A percentile compares a stretch with the other conserved stretches of the same genome.
Evolutionary conservation across 1,140 invertebrate genomes (phyloP).

Genomic region (Tribolium madens): DNA sequence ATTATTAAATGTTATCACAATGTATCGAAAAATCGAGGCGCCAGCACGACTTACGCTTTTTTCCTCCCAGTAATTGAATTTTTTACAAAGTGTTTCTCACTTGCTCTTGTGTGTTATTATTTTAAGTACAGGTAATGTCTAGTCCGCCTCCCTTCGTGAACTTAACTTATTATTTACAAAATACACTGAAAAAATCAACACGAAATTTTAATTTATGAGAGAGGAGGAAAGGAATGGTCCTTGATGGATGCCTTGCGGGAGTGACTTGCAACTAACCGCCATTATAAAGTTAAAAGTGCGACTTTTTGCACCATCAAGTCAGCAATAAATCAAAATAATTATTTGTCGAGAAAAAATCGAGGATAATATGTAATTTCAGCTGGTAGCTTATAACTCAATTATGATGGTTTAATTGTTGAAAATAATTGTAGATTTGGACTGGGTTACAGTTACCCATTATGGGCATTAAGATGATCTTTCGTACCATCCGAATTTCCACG

Average conservation of each 20-base stretch:
- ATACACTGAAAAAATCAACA: neutral
- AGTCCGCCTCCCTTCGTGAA: neutral
- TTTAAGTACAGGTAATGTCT: neutral
- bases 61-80: neutral
- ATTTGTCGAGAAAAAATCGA: slow-evolving; percentile 2
- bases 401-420: neutral
- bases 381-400: slow-evolving; percentile 22
- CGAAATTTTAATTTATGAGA: neutral
- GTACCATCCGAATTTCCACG: neutral
- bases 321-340: slow-evolving; percentile 24
- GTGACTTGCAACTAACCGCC: neutral
- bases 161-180: no score
- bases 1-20: slow-evolving; percentile 20
- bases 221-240: neutral
- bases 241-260: neutral
- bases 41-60: neutral
- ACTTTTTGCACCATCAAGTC: neutral
- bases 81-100: neutral
- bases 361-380: slow-evolving; percentile 12
- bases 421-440: neutral
- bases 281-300: neutral
- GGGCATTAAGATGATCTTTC: neutral
- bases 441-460: slow-evolving; percentile 14
- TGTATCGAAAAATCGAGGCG: neutral
- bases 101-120: neutral